These are phyloP conservation scores for Psammodynastes pulverulentus DNA, from an alignment of 2,113 vertebrate genomes.

Conservation along the genomic window DNA sequence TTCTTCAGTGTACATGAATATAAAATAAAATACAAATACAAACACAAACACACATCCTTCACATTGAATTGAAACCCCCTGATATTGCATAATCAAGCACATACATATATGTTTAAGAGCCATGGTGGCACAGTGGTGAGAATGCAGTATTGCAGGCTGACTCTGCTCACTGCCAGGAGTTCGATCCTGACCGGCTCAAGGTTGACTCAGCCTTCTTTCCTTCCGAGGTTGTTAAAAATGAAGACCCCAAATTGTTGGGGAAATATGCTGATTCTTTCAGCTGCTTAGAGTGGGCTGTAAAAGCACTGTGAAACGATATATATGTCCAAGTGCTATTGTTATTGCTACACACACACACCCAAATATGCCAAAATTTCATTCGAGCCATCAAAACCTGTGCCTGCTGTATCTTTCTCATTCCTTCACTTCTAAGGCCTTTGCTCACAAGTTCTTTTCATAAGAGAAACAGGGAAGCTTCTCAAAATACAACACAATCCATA, in stretches of 20 bases:
- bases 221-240: background rate
- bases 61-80: no score
- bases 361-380: background rate
- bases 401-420: conserved; percentile 51
- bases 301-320: background rate
- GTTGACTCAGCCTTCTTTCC: background rate
- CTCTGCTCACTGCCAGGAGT: background rate
- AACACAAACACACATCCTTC: background rate
- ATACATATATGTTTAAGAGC: no score
- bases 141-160: background rate
- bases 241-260: background rate
- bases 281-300: background rate
- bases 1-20: no score
- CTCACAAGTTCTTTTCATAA: conserved; percentile 46
- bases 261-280: background rate
- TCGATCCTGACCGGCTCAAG: background rate
- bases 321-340: background rate
- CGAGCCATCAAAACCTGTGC: background rate
- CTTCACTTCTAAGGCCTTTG: conserved; percentile 43
- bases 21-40: no score
- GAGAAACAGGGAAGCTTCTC: conserved; percentile 27
- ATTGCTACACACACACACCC: background rate
- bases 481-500: conserved; percentile 34
- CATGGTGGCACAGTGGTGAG: background rate
- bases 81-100: no score